Percentiles rank a stretch among this genome's conserved stretches.
Evolutionary conservation across 2,888 invertebrate genomes (phyloP).

Genomic region (Caenorhabditis sp.): DNA sequence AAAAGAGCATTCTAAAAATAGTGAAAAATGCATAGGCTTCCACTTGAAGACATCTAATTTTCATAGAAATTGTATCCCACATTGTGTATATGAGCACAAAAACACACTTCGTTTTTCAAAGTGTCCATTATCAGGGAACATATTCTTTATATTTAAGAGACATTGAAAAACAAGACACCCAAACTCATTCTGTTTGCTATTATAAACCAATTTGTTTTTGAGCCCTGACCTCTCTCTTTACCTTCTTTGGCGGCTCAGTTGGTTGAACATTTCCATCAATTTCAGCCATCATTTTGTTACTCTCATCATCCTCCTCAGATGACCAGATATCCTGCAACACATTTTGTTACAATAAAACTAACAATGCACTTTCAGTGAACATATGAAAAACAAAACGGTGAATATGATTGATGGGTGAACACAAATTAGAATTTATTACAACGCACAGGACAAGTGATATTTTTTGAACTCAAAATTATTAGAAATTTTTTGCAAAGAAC

Average conservation of each 20-base stretch:
- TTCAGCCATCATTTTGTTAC: conserved; percentile 30
- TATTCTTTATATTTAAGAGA: too few species aligned
- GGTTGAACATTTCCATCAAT: conserved; percentile 38
- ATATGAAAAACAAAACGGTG: not conserved
- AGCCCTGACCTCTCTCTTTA: not conserved
- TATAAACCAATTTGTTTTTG: not conserved
- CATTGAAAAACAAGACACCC: too few species aligned
- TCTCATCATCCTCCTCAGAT: conserved; percentile 41
- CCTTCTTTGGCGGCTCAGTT: conserved; percentile 33
- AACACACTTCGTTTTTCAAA: too few species aligned
- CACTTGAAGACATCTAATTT: too few species aligned
- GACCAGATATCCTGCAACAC: conserved; percentile 41
- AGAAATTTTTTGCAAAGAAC: not conserved
- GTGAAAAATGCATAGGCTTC: too few species aligned
- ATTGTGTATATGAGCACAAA: too few species aligned
- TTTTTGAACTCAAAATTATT: not conserved
- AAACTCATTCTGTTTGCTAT: too few species aligned
- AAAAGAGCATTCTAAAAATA: too few species aligned
- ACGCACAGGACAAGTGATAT: not conserved
- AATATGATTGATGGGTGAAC: not conserved
- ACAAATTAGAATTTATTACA: not conserved
- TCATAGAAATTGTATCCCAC: too few species aligned
- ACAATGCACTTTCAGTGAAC: not conserved
- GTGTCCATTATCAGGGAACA: too few species aligned
- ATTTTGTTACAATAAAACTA: not conserved